A percentile compares a stretch with the other conserved stretches of the same genome.
These are phyloP conservation scores for Apamea monoglypha DNA, from an alignment of 2,888 invertebrate species.

Conservation along the genomic window DNA sequence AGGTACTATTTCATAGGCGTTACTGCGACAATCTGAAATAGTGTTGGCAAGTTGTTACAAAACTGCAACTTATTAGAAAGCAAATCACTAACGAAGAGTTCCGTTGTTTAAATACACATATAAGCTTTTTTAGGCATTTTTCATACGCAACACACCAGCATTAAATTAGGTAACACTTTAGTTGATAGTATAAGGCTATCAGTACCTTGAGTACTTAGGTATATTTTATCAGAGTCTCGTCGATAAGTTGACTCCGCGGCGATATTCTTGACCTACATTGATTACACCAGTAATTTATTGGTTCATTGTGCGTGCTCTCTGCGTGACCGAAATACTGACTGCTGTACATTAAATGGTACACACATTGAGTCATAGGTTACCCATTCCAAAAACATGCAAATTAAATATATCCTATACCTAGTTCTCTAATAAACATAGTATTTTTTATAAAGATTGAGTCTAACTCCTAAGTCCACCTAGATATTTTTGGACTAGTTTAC, in stretches of 20 bases:
- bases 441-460: not conserved
- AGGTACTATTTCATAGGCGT: slow-evolving; percentile 13
- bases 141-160: slow-evolving; percentile 6
- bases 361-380: not conserved
- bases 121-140: slow-evolving; percentile 28
- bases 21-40: not conserved
- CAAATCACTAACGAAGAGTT: not conserved
- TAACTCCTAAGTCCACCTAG: not conserved
- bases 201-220: slow-evolving; percentile 14
- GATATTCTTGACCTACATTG: slow-evolving; percentile 54
- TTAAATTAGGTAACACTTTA: slow-evolving; percentile 1
- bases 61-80: slow-evolving; percentile 7
- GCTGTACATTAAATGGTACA: slow-evolving; percentile 16
- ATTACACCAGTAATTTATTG: slow-evolving; percentile 49
- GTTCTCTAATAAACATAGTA: not conserved
- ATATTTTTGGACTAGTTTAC: not conserved
- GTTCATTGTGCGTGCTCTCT: slow-evolving; percentile 36
- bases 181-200: not conserved
- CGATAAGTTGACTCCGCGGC: slow-evolving; percentile 24
- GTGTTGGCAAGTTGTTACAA: not conserved
- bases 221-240: slow-evolving; percentile 28
- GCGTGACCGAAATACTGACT: slow-evolving; percentile 37
- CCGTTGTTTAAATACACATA: not conserved
- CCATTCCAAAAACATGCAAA: slow-evolving; percentile 6
- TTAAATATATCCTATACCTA: not conserved